Evolutionary conservation across 1,140 invertebrate species (phyloP), one percentile per base, ranked within the genome.

Genomic region (Wasmannia auropunctata): DNA sequence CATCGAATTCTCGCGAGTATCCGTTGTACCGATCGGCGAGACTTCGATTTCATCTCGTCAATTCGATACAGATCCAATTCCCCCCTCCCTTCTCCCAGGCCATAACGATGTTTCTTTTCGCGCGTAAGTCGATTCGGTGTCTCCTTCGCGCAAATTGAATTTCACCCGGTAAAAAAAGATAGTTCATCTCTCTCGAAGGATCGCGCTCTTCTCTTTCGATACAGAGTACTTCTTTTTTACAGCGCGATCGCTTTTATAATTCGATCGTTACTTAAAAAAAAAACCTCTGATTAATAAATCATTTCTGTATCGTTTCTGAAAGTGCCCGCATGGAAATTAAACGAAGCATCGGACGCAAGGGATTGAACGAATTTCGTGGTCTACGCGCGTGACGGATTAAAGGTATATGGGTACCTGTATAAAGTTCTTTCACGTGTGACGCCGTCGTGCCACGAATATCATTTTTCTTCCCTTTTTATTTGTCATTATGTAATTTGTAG

Each of bases 401-500:
- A 83, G 22, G 10, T 60, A 90, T 90, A 76, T 62, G 89, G 89
- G 89, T 90, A 90, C 89, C 89, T 90, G 88, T 90, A 90, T 90
- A 34, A 51, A 22, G 37, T 69, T 51, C 6, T 1, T 70, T 60
- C 31, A 49, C 60, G 14, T 16, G 31, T 51, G 56, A 22, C 51
- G 34, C 19, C 5, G 7, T 58, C 10, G 8, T 67, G 43, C 54
- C 51, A 87, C 69, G 86, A 75, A 85, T 87, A 75, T 54, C 79
- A 34, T 69, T 81, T 72, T 56, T 70, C 14, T 67, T 67, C 8
- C 22, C 19, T 80, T 74, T 58, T 72, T 25, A 63, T 40, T 25
- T 43, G 19, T 43, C 10, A 46, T 49, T 58, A 46, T 14, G 31
- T 51, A 74, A 80, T 86, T 89, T 40, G 31, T 46, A 25, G 34